Percentiles rank a stretch among this genome's conserved stretches.
Conservation (phyloP, 2,797 vertebrate species). For the Crenichthys baileyi region DNA sequence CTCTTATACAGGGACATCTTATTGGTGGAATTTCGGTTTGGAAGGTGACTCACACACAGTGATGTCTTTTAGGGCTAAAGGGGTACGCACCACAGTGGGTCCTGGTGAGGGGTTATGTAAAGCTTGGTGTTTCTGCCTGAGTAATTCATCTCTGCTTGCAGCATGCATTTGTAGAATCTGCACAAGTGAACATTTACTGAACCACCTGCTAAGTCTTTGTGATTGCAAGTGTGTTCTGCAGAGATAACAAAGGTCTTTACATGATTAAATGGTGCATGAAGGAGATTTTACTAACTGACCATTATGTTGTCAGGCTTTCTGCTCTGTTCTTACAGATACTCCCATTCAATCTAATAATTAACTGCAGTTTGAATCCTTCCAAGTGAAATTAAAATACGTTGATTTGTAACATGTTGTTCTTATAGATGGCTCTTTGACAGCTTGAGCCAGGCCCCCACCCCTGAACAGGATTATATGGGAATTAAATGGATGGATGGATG, state of each 20-base stretch:
- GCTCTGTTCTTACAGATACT: not conserved
- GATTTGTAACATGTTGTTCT: not conserved
- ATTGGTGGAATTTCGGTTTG: not conserved
- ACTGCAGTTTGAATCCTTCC: not conserved
- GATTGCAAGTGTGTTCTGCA: slow-evolving; percentile 61
- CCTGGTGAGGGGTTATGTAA: slow-evolving; percentile 11
- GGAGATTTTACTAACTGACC: slow-evolving; percentile 60
- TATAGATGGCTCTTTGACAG: not conserved
- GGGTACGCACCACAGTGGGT: not conserved
- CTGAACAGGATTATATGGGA: not conserved
- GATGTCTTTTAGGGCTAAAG: not conserved
- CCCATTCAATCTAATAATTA: not conserved
- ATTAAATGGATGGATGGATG: not conserved
- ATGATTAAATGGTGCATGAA: slow-evolving; percentile 73
- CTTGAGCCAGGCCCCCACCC: not conserved
- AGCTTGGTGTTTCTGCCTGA: slow-evolving; percentile 30
- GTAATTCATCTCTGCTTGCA: slow-evolving; percentile 47
- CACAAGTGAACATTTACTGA: slow-evolving; percentile 58
- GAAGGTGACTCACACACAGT: slow-evolving; percentile 9
- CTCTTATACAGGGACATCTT: slow-evolving; percentile 5
- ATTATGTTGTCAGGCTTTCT: slow-evolving; percentile 29
- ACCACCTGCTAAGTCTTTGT: slow-evolving; percentile 68
- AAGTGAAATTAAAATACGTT: not conserved
- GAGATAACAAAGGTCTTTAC: slow-evolving; percentile 64
- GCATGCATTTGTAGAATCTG: slow-evolving; percentile 54